These are phyloP conservation scores for Stenopsyche tienmushanensis DNA, from an alignment of 1,140 invertebrate species.

Conservation along the genomic window DNA sequence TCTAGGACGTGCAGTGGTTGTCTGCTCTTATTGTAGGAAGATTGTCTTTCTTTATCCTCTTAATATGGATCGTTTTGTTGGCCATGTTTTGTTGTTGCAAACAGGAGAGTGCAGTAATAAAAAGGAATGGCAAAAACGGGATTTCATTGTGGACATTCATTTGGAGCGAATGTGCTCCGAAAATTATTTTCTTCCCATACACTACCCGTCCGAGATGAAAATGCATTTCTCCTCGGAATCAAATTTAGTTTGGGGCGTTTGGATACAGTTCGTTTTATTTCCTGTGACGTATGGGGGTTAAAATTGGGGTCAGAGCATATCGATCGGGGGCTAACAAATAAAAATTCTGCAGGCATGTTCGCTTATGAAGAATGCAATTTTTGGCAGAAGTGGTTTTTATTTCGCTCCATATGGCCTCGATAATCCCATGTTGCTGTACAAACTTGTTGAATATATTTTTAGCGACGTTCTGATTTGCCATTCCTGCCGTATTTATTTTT, in stretches of 20 bases:
- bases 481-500: neutral
- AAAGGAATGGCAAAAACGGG: neutral
- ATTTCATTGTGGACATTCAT: slow-evolving; percentile 6
- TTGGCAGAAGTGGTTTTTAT: slow-evolving; percentile 24
- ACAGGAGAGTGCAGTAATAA: slow-evolving; percentile 11
- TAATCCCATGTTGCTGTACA: neutral
- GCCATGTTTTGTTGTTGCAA: slow-evolving; percentile 2
- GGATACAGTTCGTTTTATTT: neutral
- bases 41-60: slow-evolving; percentile 28
- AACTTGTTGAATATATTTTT: neutral
- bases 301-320: too few relatives aligned
- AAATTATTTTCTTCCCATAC: neutral
- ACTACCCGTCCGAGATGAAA: neutral
- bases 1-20: slow-evolving; percentile 12
- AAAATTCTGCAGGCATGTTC: slow-evolving; percentile 10
- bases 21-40: slow-evolving; percentile 19
- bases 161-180: neutral
- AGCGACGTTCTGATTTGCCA: neutral
- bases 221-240: too few relatives aligned
- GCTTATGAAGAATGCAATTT: slow-evolving; percentile 24
- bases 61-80: slow-evolving; percentile 33
- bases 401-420: slow-evolving; percentile 26
- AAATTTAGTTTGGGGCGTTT: neutral
- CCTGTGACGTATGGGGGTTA: neutral
- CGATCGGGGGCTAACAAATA: slow-evolving; percentile 13